Evolutionary conservation across 2,113 vertebrate species (phyloP).

Genomic region (Entomyzon cyanotis): DNA sequence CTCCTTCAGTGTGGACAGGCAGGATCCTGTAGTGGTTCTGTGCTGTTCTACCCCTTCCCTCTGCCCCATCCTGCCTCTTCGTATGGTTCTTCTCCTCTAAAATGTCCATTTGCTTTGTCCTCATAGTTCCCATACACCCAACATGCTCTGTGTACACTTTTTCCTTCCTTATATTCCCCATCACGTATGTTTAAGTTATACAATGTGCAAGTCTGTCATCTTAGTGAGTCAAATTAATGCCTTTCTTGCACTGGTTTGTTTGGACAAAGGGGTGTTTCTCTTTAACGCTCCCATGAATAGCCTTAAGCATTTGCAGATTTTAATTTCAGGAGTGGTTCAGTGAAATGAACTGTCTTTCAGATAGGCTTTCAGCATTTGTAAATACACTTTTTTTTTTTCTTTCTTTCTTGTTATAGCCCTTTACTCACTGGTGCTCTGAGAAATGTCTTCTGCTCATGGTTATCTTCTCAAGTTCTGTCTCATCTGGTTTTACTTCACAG

Average conservation of each 20-base stretch:
- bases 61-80: not conserved
- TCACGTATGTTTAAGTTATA: slow-evolving; percentile 31
- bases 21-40: not conserved
- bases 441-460: not conserved
- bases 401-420: not conserved
- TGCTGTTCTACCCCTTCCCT: not conserved
- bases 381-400: not conserved
- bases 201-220: slow-evolving; percentile 62
- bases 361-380: slow-evolving; percentile 27
- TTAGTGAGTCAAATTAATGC: slow-evolving; percentile 56
- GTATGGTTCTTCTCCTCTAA: accelerated
- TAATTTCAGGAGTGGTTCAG: slow-evolving; percentile 64
- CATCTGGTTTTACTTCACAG: not conserved
- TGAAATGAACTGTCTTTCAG: slow-evolving; percentile 47
- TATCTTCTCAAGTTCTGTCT: not conserved
- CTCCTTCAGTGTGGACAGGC: not conserved
- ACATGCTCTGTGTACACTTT: not conserved
- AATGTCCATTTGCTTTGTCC: not conserved
- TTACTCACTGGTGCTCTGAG: not conserved
- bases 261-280: slow-evolving; percentile 64
- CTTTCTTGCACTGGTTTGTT: slow-evolving; percentile 55
- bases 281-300: slow-evolving; percentile 52
- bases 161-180: not conserved
- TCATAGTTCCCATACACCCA: not conserved
- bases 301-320: slow-evolving; percentile 49